These are phyloP conservation scores for Malthinus flaveolus DNA, from an alignment of 2,888 invertebrate species.

Conservation along the genomic window DNA sequence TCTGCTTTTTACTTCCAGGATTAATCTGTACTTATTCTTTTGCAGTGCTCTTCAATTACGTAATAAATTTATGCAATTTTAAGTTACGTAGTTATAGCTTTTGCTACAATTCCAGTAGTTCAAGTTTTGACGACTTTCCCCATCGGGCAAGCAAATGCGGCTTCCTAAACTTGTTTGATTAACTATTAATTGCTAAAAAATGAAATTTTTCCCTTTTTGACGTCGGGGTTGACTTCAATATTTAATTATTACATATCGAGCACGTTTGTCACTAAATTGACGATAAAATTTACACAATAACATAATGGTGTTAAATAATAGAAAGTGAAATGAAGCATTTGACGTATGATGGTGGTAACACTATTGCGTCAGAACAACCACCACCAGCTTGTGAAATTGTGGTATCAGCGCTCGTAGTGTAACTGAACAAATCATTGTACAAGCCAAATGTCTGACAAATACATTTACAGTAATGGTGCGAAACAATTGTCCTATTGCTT, in stretches of 20 bases:
- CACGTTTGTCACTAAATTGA: not conserved
- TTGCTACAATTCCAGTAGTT: too few relatives aligned
- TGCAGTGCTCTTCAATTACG: too few relatives aligned
- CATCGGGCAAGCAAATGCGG: too few relatives aligned
- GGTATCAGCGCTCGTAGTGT: conserved; percentile 38
- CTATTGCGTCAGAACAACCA: conserved; percentile 8
- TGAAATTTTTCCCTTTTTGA: too few relatives aligned
- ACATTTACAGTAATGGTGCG: conserved; percentile 42
- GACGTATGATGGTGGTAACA: not conserved
- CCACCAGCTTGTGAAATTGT: conserved; percentile 37
- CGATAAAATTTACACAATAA: not conserved
- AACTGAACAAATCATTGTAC: conserved; percentile 41
- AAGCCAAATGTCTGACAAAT: conserved; percentile 40
- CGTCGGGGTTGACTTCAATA: too few relatives aligned
- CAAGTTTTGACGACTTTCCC: too few relatives aligned
- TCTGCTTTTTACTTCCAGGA: too few relatives aligned
- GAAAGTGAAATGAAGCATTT: not conserved
- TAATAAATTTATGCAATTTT: too few relatives aligned
- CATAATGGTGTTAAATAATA: not conserved
- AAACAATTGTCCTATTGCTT: conserved; percentile 44
- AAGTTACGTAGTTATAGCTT: too few relatives aligned
- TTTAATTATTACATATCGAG: not conserved
- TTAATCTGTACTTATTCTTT: too few relatives aligned
- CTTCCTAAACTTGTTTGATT: too few relatives aligned
- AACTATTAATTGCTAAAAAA: too few relatives aligned